Evolutionary conservation across 1,140 invertebrate genomes (phyloP).

Genomic region (Platorchestia sp.): DNA sequence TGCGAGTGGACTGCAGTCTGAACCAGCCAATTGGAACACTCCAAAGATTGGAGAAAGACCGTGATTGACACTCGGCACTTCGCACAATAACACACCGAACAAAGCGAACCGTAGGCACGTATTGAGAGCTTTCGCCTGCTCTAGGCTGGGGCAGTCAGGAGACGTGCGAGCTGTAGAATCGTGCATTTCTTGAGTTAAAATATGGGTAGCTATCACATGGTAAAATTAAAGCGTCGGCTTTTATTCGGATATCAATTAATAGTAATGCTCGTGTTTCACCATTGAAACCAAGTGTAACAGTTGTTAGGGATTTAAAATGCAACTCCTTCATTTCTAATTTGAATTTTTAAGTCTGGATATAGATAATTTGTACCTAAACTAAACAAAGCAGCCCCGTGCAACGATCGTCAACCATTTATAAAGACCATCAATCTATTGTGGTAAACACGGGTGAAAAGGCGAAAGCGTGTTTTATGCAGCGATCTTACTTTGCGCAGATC

Average conservation of each 20-base stretch:
- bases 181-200: neutral
- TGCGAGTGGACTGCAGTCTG: slow-evolving; percentile 4
- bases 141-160: neutral
- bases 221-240: neutral
- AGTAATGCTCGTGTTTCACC: neutral
- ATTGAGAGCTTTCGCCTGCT: neutral
- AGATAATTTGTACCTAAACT: too few species aligned
- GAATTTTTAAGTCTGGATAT: too few species aligned
- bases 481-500: too few species aligned
- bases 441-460: too few species aligned
- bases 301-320: neutral
- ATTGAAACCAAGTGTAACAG: neutral
- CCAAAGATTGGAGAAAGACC: slow-evolving; percentile 5
- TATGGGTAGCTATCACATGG: neutral
- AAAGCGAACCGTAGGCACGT: neutral
- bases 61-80: slow-evolving; percentile 19
- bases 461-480: too few species aligned
- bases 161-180: neutral
- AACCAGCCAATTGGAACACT: slow-evolving; percentile 39
- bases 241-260: neutral
- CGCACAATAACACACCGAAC: slow-evolving; percentile 3
- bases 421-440: too few species aligned
- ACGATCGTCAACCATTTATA: too few species aligned
- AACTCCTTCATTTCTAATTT: neutral
- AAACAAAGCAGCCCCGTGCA: too few species aligned